Conservation (phyloP, 2,113 vertebrate species). For the Rhea americana region DNA sequence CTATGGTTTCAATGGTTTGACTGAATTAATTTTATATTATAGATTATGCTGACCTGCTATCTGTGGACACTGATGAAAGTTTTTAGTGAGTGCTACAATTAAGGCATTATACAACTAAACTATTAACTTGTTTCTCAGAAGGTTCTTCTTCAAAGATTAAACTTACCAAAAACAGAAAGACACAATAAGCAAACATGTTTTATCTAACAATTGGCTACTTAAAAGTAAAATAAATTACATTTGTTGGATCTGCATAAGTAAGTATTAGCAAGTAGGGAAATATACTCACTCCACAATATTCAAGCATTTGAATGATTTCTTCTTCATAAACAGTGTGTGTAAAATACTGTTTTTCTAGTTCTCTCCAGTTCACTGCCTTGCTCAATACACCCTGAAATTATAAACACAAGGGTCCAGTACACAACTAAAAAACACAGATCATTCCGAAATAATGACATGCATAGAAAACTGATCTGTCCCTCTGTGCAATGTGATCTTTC, state of each 20-base stretch:
- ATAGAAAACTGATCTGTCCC: background rate
- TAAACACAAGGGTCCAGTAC: background rate
- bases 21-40: background rate
- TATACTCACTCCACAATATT: constrained; percentile 93
- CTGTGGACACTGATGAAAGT: background rate
- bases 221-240: background rate
- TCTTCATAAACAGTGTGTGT: constrained; percentile 92
- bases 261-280: background rate
- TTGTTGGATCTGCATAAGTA: background rate
- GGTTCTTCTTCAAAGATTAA: background rate
- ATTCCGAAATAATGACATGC: background rate
- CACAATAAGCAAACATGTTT: background rate
- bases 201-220: background rate
- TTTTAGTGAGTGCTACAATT: background rate
- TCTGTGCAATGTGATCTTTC: background rate
- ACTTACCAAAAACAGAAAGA: background rate
- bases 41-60: background rate
- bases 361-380: constrained; percentile 94
- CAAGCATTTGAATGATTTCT: constrained; percentile 92
- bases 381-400: constrained; percentile 90
- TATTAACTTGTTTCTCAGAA: background rate
- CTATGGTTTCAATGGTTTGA: background rate
- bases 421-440: background rate
- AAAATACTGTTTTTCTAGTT: constrained; percentile 95
- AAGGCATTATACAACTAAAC: background rate